Conservation (phyloP, 2,888 invertebrate species). For the Sarcophaga rosellei region DNA sequence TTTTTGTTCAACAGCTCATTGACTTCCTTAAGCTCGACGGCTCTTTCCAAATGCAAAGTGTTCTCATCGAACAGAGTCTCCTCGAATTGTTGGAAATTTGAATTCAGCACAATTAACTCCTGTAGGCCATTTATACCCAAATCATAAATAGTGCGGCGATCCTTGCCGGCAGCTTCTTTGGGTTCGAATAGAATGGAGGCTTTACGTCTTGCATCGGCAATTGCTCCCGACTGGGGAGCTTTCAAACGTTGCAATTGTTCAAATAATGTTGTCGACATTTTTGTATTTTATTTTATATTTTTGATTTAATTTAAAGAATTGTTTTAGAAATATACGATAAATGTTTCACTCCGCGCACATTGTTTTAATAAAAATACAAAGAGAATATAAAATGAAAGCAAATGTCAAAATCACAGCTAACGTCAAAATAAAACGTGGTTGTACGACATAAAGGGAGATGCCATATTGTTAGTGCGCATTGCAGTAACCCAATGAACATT, state of each 20-base stretch:
- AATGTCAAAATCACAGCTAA: constrained; percentile 37
- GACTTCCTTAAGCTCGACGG: constrained; percentile 87
- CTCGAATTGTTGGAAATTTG: constrained; percentile 88
- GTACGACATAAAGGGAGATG: not conserved
- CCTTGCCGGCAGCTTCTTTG: constrained; percentile 93
- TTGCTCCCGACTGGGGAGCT: constrained; percentile 89
- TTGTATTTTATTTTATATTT: not conserved
- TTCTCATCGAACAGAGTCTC: constrained; percentile 89
- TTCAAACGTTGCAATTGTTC: constrained; percentile 89
- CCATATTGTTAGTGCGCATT: not conserved
- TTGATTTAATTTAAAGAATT: not conserved
- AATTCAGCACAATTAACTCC: constrained; percentile 89
- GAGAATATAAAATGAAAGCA: not conserved
- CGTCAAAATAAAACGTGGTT: constrained; percentile 59
- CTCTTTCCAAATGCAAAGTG: constrained; percentile 90
- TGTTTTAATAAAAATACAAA: constrained; percentile 16
- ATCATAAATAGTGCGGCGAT: constrained; percentile 91
- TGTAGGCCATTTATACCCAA: constrained; percentile 93
- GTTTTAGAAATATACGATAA: not conserved
- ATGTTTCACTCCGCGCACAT: constrained; percentile 8
- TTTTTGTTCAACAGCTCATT: constrained; percentile 89
- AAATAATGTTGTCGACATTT: constrained; percentile 88
- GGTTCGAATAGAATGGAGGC: constrained; percentile 94
- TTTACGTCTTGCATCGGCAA: constrained; percentile 86
- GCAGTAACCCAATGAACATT: not conserved